phyloP scores from a whole-genome alignment of 1,140 invertebrate species.

The Drosophila ohnishii region DNA sequence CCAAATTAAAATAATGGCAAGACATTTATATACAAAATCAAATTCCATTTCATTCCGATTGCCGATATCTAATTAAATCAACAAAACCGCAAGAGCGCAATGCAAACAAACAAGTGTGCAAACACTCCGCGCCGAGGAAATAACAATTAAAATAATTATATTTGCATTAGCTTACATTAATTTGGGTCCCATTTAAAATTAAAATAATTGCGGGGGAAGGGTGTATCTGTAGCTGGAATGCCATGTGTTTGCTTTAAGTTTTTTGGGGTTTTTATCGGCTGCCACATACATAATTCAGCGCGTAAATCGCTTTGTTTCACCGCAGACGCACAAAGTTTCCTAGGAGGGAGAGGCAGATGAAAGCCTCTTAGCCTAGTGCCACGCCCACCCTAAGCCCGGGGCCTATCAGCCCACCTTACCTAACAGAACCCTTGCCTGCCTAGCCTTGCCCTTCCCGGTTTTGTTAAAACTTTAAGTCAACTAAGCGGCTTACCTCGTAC shows the following conservation, averaged over 20 bases:
- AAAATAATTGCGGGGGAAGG: constrained; percentile 11
- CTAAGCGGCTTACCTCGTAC: constrained; percentile 69
- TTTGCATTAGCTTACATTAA: constrained; percentile 54
- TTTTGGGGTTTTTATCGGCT: constrained; percentile 3
- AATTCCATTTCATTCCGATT: constrained; percentile 65
- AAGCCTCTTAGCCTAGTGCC: constrained; percentile 69
- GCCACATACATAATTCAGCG: constrained; percentile 43
- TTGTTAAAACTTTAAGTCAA: constrained; percentile 80
- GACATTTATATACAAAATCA: constrained; percentile 46
- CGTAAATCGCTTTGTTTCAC: constrained; percentile 34
- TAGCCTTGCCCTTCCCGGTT: constrained; percentile 23
- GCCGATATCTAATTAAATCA: constrained; percentile 76
- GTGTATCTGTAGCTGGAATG: constrained; percentile 3
- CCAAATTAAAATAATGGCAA: constrained; percentile 72
- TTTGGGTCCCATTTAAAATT: constrained; percentile 31
- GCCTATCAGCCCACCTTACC: not conserved
- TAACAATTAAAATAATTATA: constrained; percentile 56
- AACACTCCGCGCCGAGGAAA: constrained; percentile 13
- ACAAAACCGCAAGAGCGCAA: constrained; percentile 39
- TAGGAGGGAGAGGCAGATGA: constrained; percentile 3
- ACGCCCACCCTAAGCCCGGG: constrained; percentile 28
- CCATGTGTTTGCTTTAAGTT: constrained; percentile 48
- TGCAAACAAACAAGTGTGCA: constrained; percentile 39
- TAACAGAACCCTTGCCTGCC: constrained; percentile 10
- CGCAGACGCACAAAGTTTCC: constrained; percentile 58